Evolutionary conservation across 2,888 invertebrate species (phyloP).

Genomic region (Scaptodrosophila latifasciaeformis): DNA sequence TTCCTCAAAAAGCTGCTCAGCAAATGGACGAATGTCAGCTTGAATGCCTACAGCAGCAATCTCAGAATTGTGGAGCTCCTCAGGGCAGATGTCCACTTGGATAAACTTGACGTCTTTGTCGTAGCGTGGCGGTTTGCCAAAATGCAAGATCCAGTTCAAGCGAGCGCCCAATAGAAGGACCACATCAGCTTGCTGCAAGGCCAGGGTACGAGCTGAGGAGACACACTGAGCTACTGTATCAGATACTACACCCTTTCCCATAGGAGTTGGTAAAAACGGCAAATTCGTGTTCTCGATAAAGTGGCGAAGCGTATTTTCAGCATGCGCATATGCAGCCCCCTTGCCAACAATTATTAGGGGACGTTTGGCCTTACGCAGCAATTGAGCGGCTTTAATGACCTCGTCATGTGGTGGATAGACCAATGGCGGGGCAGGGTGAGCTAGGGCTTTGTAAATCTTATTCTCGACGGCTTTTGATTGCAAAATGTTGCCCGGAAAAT

Average conservation of each 20-base stretch:
- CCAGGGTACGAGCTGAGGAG: constrained; percentile 90
- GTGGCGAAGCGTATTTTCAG: constrained; percentile 83
- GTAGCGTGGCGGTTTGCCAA: constrained; percentile 92
- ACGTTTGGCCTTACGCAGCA: constrained; percentile 83
- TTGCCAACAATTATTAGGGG: constrained; percentile 95
- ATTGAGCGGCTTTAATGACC: constrained; percentile 82
- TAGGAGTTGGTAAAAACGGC: constrained; percentile 95
- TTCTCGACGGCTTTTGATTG: constrained; percentile 74
- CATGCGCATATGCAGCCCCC: constrained; percentile 88
- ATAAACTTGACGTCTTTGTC: constrained; percentile 89
- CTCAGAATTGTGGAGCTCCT: constrained; percentile 95
- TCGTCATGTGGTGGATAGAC: constrained; percentile 83
- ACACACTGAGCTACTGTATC: constrained; percentile 84
- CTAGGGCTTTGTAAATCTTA: constrained; percentile 69
- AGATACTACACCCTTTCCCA: constrained; percentile 90
- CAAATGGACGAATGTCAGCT: constrained; percentile 87
- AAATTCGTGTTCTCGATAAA: constrained; percentile 84
- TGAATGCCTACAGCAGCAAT: constrained; percentile 86
- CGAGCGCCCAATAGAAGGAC: constrained; percentile 92
- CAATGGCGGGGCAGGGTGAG: constrained; percentile 78
- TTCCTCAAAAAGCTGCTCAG: constrained; percentile 79
- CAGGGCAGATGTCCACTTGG: constrained; percentile 91
- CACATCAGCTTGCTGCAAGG: constrained; percentile 91
- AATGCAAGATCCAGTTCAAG: constrained; percentile 98
- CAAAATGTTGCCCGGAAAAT: constrained; percentile 91